These are phyloP conservation scores for Rhyacophila evoluta DNA, from an alignment of 2,888 invertebrate genomes.

Conservation along the genomic window DNA sequence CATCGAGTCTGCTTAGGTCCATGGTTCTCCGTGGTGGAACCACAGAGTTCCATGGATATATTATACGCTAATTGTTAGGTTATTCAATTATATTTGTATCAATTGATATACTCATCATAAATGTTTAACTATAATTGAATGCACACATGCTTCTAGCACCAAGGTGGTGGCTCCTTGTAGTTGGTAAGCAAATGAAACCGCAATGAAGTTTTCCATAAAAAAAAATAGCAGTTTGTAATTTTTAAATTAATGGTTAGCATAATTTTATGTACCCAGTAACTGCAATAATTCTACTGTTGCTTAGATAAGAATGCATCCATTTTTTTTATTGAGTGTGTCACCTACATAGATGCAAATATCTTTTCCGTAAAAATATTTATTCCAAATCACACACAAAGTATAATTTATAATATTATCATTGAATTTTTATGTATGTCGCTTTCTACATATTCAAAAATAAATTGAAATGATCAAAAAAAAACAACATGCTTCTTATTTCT, in stretches of 20 bases:
- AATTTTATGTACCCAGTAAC: constrained; percentile 17
- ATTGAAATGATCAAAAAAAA: background rate
- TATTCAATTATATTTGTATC: constrained; percentile 17
- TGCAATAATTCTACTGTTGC: background rate
- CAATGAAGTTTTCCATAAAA: background rate
- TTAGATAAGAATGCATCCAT: background rate
- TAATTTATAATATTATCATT: constrained; percentile 13
- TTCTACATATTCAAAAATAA: constrained; percentile 24
- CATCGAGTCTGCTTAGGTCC: constrained; percentile 9
- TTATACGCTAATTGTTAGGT: constrained; percentile 18
- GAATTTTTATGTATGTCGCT: constrained; percentile 22
- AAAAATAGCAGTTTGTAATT: constrained; percentile 13
- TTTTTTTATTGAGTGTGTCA: background rate
- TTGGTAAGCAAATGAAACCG: background rate
- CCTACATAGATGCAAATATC: background rate
- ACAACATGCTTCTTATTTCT: too few relatives aligned
- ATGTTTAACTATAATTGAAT: constrained; percentile 11
- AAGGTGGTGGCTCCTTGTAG: constrained; percentile 14
- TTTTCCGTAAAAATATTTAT: constrained; percentile 12
- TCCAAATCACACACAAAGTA: background rate
- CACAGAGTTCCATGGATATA: background rate
- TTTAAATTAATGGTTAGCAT: background rate
- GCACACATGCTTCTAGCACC: constrained; percentile 14
- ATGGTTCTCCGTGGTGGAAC: background rate
- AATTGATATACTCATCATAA: background rate